A percentile compares a stretch with the other conserved stretches of the same genome.
These are phyloP conservation scores for Myopa testacea DNA, from an alignment of 2,888 invertebrate species.

Conservation along the genomic window DNA sequence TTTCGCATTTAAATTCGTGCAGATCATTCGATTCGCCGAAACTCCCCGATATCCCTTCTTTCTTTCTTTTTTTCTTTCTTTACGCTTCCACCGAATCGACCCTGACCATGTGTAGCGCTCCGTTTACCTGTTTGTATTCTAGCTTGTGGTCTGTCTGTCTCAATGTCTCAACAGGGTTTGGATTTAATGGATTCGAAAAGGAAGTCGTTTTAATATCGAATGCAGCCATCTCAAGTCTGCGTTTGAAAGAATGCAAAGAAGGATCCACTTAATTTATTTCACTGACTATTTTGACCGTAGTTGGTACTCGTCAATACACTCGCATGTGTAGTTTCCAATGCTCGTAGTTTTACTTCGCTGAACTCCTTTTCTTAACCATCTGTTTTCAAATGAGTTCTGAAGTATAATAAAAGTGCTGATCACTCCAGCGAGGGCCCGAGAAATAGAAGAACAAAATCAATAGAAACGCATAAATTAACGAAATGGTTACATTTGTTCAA, in stretches of 20 bases:
- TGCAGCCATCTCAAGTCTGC: neutral
- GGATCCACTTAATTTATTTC: neutral
- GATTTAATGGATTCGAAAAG: conserved; percentile 15
- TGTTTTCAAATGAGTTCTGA: no score
- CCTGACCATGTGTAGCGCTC: neutral
- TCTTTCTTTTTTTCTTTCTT: no score
- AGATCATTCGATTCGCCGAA: no score
- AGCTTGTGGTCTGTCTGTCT: neutral
- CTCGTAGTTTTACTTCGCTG: no score
- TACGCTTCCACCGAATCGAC: neutral
- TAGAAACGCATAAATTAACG: neutral
- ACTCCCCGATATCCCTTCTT: no score
- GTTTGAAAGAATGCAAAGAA: neutral
- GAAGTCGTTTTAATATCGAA: conserved; percentile 11
- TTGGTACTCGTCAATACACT: no score
- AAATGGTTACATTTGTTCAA: neutral
- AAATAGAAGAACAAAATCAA: neutral
- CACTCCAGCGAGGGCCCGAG: neutral
- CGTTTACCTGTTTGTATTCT: neutral
- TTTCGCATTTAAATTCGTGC: no score
- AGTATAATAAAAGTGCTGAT: no score
- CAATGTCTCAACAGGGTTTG: neutral
- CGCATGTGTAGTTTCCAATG: no score
- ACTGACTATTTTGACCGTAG: neutral
- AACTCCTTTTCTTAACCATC: no score